Evolutionary conservation across 2,797 vertebrate species (phyloP).

Genomic region (Danio choprae): DNA sequence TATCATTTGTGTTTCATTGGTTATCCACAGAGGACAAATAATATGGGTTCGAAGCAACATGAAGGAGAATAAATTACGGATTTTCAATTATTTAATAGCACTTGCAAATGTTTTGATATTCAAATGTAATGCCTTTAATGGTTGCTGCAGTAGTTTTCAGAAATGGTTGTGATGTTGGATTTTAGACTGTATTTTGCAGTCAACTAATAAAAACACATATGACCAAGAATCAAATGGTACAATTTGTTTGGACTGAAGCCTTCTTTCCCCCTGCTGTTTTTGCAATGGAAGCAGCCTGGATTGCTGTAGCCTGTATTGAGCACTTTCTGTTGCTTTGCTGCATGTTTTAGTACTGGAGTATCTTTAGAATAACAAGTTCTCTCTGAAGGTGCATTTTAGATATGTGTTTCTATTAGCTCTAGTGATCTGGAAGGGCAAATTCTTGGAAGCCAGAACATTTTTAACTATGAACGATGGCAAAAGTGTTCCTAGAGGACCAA

Average conservation of each 20-base stretch:
- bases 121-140: neutral
- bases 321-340: slow-evolving; percentile 79
- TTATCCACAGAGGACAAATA: neutral
- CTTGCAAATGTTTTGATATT: neutral
- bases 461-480: neutral
- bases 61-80: neutral
- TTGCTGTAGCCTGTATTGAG: slow-evolving; percentile 61
- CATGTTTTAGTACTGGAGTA: slow-evolving; percentile 71
- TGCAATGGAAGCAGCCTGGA: slow-evolving; percentile 40
- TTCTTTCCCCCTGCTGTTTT: slow-evolving; percentile 33
- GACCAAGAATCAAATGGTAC: slow-evolving; percentile 53
- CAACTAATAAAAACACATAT: neutral
- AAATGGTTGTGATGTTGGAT: neutral
- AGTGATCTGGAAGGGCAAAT: slow-evolving; percentile 49
- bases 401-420: slow-evolving; percentile 32
- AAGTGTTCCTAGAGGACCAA: slow-evolving; percentile 1
- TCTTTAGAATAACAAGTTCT: slow-evolving; percentile 32
- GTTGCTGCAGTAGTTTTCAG: neutral
- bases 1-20: neutral
- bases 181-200: neutral
- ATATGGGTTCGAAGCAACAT: neutral
- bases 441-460: slow-evolving; percentile 35
- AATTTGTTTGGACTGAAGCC: slow-evolving; percentile 63
- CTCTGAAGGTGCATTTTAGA: slow-evolving; percentile 46
- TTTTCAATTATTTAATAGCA: neutral